These are phyloP conservation scores for Tipula lateralis DNA, from an alignment of 2,888 invertebrate genomes.

Conservation along the genomic window DNA sequence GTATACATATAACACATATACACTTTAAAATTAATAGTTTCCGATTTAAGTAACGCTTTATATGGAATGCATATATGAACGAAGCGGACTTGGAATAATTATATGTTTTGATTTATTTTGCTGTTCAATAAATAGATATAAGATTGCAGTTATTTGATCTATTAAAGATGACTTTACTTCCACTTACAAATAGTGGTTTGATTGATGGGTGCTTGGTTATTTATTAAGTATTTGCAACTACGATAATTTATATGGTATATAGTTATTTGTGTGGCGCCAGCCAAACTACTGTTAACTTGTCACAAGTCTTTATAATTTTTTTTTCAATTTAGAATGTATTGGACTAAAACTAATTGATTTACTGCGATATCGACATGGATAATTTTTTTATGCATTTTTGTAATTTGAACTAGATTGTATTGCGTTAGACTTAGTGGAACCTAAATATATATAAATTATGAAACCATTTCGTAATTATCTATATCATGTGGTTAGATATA, in stretches of 20 bases:
- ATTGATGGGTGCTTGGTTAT: background rate
- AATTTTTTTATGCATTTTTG: too few relatives aligned
- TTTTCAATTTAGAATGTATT: background rate
- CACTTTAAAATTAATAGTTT: background rate
- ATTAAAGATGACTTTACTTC: background rate
- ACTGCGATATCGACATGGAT: background rate
- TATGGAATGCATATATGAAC: background rate
- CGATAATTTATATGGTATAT: background rate
- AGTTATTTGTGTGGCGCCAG: background rate
- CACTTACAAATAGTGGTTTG: background rate
- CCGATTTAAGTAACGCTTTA: background rate
- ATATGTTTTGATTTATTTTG: background rate
- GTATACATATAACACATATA: background rate
- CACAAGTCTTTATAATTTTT: background rate
- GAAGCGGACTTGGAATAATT: constrained; percentile 6
- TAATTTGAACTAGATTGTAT: too few relatives aligned
- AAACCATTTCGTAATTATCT: too few relatives aligned
- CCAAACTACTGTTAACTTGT: background rate
- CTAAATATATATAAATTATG: too few relatives aligned
- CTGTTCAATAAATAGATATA: background rate
- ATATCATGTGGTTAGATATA: too few relatives aligned
- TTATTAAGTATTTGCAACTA: background rate
- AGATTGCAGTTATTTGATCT: background rate
- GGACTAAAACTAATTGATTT: too few relatives aligned
- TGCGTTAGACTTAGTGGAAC: too few relatives aligned